These are phyloP conservation scores for Crenichthys baileyi DNA, from an alignment of 2,797 vertebrate species.

Conservation along the genomic window DNA sequence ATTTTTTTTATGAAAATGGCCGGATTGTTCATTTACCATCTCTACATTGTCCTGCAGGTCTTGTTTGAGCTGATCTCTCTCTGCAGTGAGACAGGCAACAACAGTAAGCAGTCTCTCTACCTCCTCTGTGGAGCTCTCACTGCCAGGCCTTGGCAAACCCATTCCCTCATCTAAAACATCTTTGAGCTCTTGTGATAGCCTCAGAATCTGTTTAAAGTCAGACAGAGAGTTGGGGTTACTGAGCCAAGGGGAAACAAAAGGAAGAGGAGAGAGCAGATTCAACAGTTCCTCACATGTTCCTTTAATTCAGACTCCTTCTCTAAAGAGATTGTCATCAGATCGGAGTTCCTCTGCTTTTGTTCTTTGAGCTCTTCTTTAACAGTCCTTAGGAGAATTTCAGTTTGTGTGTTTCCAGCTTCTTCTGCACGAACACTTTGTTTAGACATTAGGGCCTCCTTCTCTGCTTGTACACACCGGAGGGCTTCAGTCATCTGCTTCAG, in stretches of 20 bases:
- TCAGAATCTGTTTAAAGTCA: conserved; percentile 10
- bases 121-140: conserved; percentile 42
- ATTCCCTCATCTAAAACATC: conserved; percentile 41
- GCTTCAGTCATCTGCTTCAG: conserved; percentile 48
- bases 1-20: rapidly evolving
- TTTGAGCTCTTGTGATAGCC: conserved; percentile 49
- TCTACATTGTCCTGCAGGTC: conserved; percentile 77
- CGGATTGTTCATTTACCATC: conserved; percentile 65
- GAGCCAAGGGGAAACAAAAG: neutral
- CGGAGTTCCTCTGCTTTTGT: conserved; percentile 28
- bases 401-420: conserved; percentile 6
- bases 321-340: conserved; percentile 13
- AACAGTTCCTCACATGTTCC: conserved; percentile 27
- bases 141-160: neutral
- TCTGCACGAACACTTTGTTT: conserved; percentile 29
- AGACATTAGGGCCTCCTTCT: conserved; percentile 46
- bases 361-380: conserved; percentile 45
- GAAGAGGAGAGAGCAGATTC: neutral
- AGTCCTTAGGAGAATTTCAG: conserved; percentile 1
- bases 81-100: conserved; percentile 68
- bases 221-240: neutral
- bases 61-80: conserved; percentile 78
- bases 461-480: conserved; percentile 42
- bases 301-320: conserved; percentile 27
- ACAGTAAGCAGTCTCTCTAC: conserved; percentile 60